Evolutionary conservation across 2,888 invertebrate species (phyloP).

Genomic region (Blomia tropicalis): DNA sequence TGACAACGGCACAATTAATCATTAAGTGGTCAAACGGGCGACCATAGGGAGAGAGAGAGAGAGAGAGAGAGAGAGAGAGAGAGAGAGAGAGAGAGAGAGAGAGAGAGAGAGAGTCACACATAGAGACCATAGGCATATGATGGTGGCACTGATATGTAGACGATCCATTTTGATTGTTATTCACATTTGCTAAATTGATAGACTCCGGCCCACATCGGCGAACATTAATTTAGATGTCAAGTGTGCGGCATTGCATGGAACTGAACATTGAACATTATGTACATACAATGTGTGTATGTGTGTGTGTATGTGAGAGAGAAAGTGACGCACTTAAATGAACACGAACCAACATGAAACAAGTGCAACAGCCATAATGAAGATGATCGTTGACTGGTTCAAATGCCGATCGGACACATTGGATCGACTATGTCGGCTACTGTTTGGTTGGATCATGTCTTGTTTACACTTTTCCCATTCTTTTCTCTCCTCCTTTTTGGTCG

Average conservation of each 20-base stretch:
- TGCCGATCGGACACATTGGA: neutral
- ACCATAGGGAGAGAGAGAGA: neutral
- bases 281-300: too few relatives aligned
- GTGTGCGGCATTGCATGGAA: too few relatives aligned
- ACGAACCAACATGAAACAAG: neutral
- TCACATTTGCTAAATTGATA: constrained; percentile 7
- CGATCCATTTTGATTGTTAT: constrained; percentile 11
- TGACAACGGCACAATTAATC: constrained; percentile 12
- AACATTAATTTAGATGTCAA: constrained; percentile 14
- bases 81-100: too few relatives aligned
- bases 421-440: neutral
- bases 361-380: neutral
- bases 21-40: constrained; percentile 14
- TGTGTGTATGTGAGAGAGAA: too few relatives aligned
- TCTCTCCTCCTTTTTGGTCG: neutral
- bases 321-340: neutral
- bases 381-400: neutral
- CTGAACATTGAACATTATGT: too few relatives aligned
- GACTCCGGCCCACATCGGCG: constrained; percentile 3
- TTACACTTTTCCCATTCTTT: neutral
- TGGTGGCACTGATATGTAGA: neutral
- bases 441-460: neutral
- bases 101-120: too few relatives aligned
- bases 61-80: neutral
- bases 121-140: too few relatives aligned